Evolutionary conservation across 2,888 invertebrate species (phyloP).

Genomic region (Trissoscelio sp.): DNA sequence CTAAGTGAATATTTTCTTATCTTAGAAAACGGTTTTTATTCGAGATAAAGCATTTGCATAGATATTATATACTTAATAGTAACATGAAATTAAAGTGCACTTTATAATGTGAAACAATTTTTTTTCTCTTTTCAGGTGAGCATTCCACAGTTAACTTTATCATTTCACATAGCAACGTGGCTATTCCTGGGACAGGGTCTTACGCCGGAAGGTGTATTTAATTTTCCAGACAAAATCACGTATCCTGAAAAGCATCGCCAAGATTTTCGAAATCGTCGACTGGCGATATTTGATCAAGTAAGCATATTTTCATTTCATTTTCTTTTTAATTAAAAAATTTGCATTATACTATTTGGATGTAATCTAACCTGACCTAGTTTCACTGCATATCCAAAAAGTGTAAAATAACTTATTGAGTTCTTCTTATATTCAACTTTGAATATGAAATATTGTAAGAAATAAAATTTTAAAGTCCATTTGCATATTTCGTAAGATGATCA

Average conservation of each 20-base stretch:
- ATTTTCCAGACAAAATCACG: conserved; percentile 75
- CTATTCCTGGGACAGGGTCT: conserved; percentile 80
- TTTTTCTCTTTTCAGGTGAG: conserved; percentile 69
- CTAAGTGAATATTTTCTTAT: background rate
- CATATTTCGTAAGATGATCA: background rate
- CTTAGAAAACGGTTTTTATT: background rate
- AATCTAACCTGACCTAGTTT: background rate
- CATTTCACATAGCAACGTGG: conserved; percentile 80
- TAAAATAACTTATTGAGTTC: background rate
- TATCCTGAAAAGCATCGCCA: conserved; percentile 81
- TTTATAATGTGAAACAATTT: background rate
- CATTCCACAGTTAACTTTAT: conserved; percentile 80
- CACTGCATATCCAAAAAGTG: background rate
- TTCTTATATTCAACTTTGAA: background rate
- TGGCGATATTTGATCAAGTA: conserved; percentile 55
- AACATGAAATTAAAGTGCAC: background rate
- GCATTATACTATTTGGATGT: background rate
- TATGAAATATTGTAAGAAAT: background rate
- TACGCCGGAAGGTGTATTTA: conserved; percentile 72
- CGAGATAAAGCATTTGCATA: background rate
- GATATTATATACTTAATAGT: background rate
- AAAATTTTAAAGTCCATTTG: background rate
- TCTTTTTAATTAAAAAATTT: background rate
- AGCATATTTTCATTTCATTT: conserved; percentile 2
- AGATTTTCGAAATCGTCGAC: conserved; percentile 69